A percentile compares a stretch with the other conserved stretches of the same genome.
These are phyloP conservation scores for Sceloporus tristichus DNA, from an alignment of 2,113 vertebrate genomes.

Conservation along the genomic window DNA sequence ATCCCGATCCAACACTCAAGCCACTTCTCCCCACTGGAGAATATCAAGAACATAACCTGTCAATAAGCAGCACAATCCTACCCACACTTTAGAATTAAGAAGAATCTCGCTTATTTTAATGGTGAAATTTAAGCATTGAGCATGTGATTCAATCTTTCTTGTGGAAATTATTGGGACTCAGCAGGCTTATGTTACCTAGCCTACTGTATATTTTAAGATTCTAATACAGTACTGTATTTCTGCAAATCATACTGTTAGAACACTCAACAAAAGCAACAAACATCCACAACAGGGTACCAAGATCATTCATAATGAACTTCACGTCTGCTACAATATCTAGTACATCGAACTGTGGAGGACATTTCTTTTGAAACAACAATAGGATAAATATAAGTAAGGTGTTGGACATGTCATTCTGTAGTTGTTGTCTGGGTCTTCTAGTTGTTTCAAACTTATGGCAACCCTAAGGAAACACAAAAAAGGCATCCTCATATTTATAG, in stretches of 20 bases:
- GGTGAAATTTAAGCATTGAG: background rate
- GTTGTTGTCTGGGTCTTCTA: too few relatives aligned
- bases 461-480: background rate
- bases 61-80: background rate
- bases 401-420: background rate
- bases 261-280: background rate
- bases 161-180: background rate
- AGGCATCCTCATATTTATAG: background rate
- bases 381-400: background rate
- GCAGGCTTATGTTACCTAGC: background rate
- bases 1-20: too few relatives aligned
- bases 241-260: background rate
- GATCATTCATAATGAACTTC: background rate
- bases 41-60: background rate
- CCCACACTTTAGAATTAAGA: background rate
- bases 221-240: too few relatives aligned
- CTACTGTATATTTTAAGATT: too few relatives aligned
- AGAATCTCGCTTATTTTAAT: too few relatives aligned
- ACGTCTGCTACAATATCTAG: too few relatives aligned
- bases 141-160: background rate
- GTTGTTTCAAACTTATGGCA: too few relatives aligned
- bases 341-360: too few relatives aligned
- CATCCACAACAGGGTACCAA: background rate
- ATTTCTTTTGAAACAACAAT: too few relatives aligned
- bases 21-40: background rate